phyloP scores from a whole-genome alignment of 1,140 invertebrate species.

The Hyles vespertilio region DNA sequence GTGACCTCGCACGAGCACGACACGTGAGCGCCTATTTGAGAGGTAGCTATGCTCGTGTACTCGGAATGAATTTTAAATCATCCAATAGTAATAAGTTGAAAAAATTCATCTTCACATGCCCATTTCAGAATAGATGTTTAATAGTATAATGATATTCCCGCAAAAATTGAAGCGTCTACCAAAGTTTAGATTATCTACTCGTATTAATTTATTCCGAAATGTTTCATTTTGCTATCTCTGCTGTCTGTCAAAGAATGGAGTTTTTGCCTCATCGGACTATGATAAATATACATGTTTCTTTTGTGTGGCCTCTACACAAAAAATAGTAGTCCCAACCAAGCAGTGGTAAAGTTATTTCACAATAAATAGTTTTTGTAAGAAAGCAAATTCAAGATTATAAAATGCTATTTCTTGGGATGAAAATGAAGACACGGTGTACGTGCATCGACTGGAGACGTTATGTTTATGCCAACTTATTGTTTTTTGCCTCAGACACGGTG shows the following conservation, averaged over 20 bases:
- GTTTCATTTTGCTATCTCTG: neutral
- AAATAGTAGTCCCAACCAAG: neutral
- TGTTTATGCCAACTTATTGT: constrained; percentile 30
- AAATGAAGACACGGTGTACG: constrained; percentile 27
- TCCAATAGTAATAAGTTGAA: too few species aligned
- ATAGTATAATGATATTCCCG: too few species aligned
- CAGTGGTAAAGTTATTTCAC: neutral
- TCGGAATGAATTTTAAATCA: too few species aligned
- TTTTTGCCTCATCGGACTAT: neutral
- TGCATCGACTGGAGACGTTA: constrained; percentile 24
- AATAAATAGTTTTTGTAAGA: constrained; percentile 2
- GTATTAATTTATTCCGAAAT: constrained; percentile 5
- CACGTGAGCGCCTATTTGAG: constrained; percentile 24
- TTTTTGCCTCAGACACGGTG: constrained; percentile 16
- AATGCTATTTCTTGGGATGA: constrained; percentile 9
- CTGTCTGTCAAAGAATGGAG: constrained; percentile 1
- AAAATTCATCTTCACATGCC: too few species aligned
- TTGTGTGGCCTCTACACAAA: too few species aligned
- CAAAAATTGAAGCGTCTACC: too few species aligned
- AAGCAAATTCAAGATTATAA: neutral
- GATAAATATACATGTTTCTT: too few species aligned
- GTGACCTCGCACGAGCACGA: constrained; percentile 34
- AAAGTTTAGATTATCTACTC: too few species aligned
- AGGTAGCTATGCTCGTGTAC: constrained; percentile 2
- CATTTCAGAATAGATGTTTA: too few species aligned